Conservation (phyloP, 2,113 vertebrate species). For the Regulus satrapa region DNA sequence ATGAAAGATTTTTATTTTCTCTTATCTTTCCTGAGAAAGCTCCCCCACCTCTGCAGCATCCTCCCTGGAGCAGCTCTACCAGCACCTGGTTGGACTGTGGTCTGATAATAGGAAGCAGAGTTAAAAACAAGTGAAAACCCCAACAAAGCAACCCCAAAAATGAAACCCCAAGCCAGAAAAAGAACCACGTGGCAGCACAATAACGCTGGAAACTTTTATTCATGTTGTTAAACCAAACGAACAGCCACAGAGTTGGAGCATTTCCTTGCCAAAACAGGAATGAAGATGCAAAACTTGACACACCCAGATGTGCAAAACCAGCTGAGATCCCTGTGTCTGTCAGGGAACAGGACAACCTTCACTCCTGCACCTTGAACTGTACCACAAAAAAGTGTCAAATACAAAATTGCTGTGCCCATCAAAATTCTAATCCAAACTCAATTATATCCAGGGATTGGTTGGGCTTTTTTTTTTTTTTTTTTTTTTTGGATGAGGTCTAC, state of each 20-base stretch:
- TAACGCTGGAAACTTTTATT: not conserved
- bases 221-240: not conserved
- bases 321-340: not conserved
- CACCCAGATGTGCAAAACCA: not conserved
- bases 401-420: not conserved
- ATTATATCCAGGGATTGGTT: not conserved
- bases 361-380: not conserved
- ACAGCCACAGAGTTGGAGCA: not conserved
- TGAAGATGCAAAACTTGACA: rapidly evolving
- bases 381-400: not conserved
- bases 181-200: not conserved
- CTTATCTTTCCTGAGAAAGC: not conserved
- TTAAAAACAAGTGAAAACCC: not conserved
- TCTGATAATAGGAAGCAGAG: rapidly evolving
- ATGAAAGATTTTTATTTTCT: not conserved
- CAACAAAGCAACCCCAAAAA: not conserved
- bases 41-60: not conserved
- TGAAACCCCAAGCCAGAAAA: not conserved
- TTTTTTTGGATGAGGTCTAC: not conserved
- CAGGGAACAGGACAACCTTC: not conserved
- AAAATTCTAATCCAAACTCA: not conserved
- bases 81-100: rapidly evolving
- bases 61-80: not conserved
- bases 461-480: not conserved
- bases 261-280: not conserved